phyloP scores from a whole-genome alignment of 2,888 invertebrate genomes.

The Synanthedon andrenaeformis region DNA sequence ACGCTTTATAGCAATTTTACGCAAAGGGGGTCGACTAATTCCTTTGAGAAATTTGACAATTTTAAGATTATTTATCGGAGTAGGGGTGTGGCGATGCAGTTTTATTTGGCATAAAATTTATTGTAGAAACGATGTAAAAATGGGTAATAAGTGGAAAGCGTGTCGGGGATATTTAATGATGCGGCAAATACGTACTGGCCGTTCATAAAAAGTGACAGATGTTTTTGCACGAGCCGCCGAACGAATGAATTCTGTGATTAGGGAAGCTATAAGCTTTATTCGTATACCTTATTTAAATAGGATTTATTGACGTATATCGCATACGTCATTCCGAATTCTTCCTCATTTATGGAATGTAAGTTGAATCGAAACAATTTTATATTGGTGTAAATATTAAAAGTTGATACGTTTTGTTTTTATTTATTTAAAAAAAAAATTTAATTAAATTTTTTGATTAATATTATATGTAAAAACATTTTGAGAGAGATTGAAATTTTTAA shows the following conservation, averaged over 20 bases:
- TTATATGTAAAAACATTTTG: too few relatives aligned
- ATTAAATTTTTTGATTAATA: too few relatives aligned
- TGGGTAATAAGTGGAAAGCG: constrained; percentile 61
- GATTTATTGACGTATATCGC: constrained; percentile 3
- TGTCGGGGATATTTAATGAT: constrained; percentile 49
- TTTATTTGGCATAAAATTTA: constrained; percentile 64
- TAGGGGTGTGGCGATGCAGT: constrained; percentile 41
- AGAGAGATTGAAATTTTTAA: too few relatives aligned
- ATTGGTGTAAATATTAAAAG: too few relatives aligned
- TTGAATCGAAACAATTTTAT: too few relatives aligned
- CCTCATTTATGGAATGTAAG: too few relatives aligned
- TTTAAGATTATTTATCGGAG: constrained; percentile 24
- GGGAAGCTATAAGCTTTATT: neutral
- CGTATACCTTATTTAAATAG: constrained; percentile 1
- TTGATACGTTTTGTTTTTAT: too few relatives aligned
- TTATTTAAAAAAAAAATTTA: too few relatives aligned
- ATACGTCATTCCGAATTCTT: too few relatives aligned
- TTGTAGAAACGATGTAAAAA: constrained; percentile 56
- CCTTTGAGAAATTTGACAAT: neutral
- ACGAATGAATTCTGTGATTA: neutral
- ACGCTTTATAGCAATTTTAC: constrained; percentile 29
- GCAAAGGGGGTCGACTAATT: constrained; percentile 21
- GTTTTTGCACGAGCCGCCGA: constrained; percentile 32
- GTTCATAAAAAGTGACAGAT: constrained; percentile 31
- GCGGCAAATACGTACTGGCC: constrained; percentile 32